Conservation (phyloP, 1,140 invertebrate species). For the Magallana gigas region DNA sequence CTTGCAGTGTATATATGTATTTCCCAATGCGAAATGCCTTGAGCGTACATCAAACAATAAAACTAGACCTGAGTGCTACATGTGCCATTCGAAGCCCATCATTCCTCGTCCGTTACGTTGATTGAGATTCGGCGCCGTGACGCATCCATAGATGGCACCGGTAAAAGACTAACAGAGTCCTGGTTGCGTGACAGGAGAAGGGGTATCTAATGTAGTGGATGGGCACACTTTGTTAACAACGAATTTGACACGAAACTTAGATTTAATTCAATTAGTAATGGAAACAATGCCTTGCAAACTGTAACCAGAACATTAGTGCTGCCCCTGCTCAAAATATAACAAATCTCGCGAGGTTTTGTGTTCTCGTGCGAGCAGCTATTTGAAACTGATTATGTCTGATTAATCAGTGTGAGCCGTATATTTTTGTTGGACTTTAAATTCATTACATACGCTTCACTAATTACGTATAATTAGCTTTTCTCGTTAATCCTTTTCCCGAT, state of each 20-base stretch:
- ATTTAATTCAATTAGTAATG: constrained; percentile 35
- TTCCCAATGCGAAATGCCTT: background rate
- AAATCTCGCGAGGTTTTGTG: background rate
- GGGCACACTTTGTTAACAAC: constrained; percentile 13
- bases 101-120: background rate
- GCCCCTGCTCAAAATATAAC: background rate
- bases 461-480: too few relatives aligned
- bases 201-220: constrained; percentile 17
- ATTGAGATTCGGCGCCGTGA: background rate
- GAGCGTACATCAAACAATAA: background rate
- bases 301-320: background rate
- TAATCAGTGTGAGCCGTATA: background rate
- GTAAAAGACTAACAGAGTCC: background rate
- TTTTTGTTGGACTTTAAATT: background rate
- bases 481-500: too few relatives aligned
- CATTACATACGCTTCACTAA: background rate
- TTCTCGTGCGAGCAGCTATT: background rate
- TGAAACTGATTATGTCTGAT: constrained; percentile 14
- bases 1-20: background rate
- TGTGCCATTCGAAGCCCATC: background rate
- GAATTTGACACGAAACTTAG: constrained; percentile 31
- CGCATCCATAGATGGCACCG: background rate
- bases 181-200: background rate
- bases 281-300: constrained; percentile 17
- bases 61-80: background rate